Evolutionary conservation across 2,888 invertebrate species (phyloP).

Genomic region (Hipparchia semele): DNA sequence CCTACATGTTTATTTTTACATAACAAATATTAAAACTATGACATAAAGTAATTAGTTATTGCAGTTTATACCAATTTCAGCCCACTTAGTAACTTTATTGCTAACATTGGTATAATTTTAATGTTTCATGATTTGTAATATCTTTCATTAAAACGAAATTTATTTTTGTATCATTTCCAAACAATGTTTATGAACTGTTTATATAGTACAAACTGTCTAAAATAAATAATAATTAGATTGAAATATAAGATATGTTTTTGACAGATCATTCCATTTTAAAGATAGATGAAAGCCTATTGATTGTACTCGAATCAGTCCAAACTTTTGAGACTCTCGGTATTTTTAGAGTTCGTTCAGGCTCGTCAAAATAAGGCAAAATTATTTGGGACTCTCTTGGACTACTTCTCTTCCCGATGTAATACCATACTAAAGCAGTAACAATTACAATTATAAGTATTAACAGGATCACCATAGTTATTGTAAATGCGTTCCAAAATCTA

Average conservation of each 20-base stretch:
- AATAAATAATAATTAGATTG: not conserved
- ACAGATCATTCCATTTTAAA: slow-evolving; percentile 23
- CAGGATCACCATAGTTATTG: slow-evolving; percentile 36
- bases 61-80: no score
- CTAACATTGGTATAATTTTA: no score
- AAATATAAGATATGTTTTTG: not conserved
- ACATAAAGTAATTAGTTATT: no score
- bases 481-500: slow-evolving; percentile 39
- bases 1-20: no score
- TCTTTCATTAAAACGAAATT: no score
- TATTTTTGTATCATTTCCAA: no score
- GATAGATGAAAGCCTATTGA: slow-evolving; percentile 25
- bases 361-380: slow-evolving; percentile 43
- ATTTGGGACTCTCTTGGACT: slow-evolving; percentile 30
- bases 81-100: no score
- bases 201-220: no score
- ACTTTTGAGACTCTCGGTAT: slow-evolving; percentile 50
- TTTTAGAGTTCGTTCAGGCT: slow-evolving; percentile 45
- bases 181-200: no score
- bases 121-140: no score
- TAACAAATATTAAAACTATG: no score
- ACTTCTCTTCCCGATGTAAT: slow-evolving; percentile 37
- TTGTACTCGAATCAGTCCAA: slow-evolving; percentile 39
- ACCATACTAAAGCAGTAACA: slow-evolving; percentile 34
- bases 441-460: slow-evolving; percentile 34